Conservation (phyloP, 1,140 invertebrate species). For the Drosophila pseudoananassae region DNA sequence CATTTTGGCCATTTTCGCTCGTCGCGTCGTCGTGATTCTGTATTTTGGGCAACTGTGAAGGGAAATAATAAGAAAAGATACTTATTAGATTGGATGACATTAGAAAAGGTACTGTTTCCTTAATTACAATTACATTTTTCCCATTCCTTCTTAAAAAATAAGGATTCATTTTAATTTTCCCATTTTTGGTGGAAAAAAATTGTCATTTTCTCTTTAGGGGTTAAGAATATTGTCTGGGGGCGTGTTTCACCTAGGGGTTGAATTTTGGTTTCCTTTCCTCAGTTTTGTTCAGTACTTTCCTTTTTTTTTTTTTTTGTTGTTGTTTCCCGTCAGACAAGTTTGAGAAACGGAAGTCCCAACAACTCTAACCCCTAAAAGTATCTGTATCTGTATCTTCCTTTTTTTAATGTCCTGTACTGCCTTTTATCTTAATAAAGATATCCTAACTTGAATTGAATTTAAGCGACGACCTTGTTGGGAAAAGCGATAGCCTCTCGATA, state of each 20-base stretch:
- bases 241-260: conserved; percentile 36
- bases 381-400: conserved; percentile 34
- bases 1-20: conserved; percentile 86
- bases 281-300: too few relatives aligned
- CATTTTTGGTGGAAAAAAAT: neutral
- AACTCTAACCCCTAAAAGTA: conserved; percentile 57
- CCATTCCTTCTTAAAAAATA: neutral
- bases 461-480: conserved; percentile 67
- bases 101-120: neutral
- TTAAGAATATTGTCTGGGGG: conserved; percentile 27
- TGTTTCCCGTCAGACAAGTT: conserved; percentile 12
- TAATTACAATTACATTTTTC: neutral
- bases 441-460: conserved; percentile 79
- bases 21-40: conserved; percentile 80
- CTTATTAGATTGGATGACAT: conserved; percentile 1
- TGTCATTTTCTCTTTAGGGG: conserved; percentile 11
- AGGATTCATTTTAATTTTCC: neutral
- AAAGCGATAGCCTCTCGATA: conserved; percentile 44
- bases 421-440: conserved; percentile 64
- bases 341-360: conserved; percentile 49
- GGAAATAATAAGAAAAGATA: neutral
- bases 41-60: conserved; percentile 63
- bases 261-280: conserved; percentile 20
- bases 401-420: too few relatives aligned
- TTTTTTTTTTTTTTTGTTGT: conserved; percentile 18